Evolutionary conservation across 2,888 invertebrate genomes (phyloP).

Genomic region (Bembecia ichneumoniformis): DNA sequence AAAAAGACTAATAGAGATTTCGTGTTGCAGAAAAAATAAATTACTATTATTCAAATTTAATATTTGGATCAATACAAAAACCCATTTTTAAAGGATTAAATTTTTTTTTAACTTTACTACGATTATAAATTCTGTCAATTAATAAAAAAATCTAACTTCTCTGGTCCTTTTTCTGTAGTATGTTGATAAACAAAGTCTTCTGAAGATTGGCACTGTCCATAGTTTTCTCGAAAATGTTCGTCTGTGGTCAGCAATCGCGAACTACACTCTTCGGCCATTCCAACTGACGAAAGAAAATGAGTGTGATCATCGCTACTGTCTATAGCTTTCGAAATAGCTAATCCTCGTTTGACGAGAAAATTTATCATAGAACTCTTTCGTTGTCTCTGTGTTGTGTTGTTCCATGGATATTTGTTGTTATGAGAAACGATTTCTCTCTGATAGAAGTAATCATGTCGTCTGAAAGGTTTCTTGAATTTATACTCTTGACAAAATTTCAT

Average conservation of each 20-base stretch:
- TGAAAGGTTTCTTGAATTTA: conserved; percentile 36
- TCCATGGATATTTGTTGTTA: conserved; percentile 60
- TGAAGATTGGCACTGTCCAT: conserved; percentile 42
- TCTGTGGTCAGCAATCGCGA: conserved; percentile 41
- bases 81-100: too few species aligned
- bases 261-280: conserved; percentile 43
- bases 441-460: conserved; percentile 23
- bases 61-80: too few species aligned
- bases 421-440: conserved; percentile 43
- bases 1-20: too few species aligned
- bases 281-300: conserved; percentile 34
- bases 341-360: conserved; percentile 45
- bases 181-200: conserved; percentile 16
- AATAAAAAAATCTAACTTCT: conserved; percentile 4
- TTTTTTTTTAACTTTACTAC: too few species aligned
- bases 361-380: conserved; percentile 38
- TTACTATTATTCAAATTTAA: too few species aligned
- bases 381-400: conserved; percentile 42
- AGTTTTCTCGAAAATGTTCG: conserved; percentile 45
- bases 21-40: too few species aligned
- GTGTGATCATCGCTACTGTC: conserved; percentile 31
- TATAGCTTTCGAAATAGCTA: conserved; percentile 35
- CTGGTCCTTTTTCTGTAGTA: not conserved
- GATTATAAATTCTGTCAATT: not conserved
- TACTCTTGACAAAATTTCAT: conserved; percentile 47